A percentile compares a stretch with the other conserved stretches of the same genome.
These are phyloP conservation scores for Kryptolebias marmoratus DNA, from an alignment of 2,113 vertebrate genomes.

Conservation along the genomic window DNA sequence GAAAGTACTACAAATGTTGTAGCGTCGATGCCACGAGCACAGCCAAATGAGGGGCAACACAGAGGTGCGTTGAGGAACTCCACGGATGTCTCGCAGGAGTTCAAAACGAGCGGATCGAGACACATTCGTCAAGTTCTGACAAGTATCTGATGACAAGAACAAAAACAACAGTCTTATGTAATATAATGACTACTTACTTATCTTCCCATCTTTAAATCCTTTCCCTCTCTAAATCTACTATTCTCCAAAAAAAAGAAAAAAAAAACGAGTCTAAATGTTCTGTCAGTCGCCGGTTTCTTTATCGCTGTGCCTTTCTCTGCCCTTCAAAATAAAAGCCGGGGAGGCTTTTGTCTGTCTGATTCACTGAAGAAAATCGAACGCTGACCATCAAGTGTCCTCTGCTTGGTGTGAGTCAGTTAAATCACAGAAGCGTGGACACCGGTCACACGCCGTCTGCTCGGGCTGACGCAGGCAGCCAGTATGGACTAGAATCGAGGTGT, in stretches of 20 bases:
- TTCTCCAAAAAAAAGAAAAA: too few relatives aligned
- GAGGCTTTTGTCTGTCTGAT: not conserved
- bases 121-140: conserved; percentile 3
- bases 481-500: conserved; percentile 46
- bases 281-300: too few relatives aligned
- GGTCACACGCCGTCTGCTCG: conserved; percentile 14
- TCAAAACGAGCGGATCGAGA: not conserved
- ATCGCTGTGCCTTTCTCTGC: not conserved
- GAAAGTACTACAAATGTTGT: too few relatives aligned
- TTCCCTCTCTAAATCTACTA: not conserved
- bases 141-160: conserved; percentile 50
- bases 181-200: not conserved
- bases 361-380: not conserved
- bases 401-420: conserved; percentile 6
- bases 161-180: conserved; percentile 23
- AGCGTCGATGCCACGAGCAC: conserved; percentile 1
- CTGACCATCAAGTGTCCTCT: not conserved
- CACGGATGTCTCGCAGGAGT: conserved; percentile 13
- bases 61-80: not conserved
- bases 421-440: conserved; percentile 8
- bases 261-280: too few relatives aligned
- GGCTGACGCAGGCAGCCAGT: conserved; percentile 15
- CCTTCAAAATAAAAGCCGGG: conserved; percentile 8
- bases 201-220: too few relatives aligned
- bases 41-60: conserved; percentile 2